phyloP scores from a whole-genome alignment of 2,888 invertebrate genomes.

The Bimastos eiseni region DNA sequence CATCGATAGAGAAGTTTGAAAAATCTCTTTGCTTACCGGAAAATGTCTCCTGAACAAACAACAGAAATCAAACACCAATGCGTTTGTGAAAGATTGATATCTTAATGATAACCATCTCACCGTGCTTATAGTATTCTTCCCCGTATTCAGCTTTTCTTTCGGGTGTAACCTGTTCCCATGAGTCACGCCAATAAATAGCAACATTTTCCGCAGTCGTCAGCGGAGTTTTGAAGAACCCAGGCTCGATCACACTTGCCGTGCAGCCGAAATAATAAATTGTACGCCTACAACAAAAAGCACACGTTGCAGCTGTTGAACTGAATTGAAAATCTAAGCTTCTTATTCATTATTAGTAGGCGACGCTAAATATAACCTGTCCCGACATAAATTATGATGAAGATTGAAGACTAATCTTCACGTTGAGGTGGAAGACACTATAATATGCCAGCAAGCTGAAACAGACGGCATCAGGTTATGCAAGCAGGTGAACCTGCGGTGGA shows the following conservation, averaged over 20 bases:
- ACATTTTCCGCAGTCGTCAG: not conserved
- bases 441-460: no score
- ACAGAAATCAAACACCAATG: not conserved
- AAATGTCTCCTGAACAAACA: not conserved
- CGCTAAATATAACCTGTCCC: no score
- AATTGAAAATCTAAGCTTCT: no score
- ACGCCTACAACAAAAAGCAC: not conserved
- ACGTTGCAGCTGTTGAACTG: no score
- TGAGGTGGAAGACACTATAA: no score
- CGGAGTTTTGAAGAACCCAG: not conserved
- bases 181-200: not conserved
- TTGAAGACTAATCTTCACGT: no score
- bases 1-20: no score
- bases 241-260: not conserved
- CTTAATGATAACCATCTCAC: not conserved
- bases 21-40: no score
- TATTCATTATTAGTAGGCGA: no score
- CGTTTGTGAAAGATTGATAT: not conserved
- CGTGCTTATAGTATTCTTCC: not conserved
- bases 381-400: no score
- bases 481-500: no score
- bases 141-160: constrained; percentile 8
- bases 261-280: not conserved
- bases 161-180: not conserved
- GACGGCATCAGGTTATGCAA: no score